Base-by-base conservation (phyloP, 2,797 vertebrate genomes). In the Apogon hyalosoma region DNA sequence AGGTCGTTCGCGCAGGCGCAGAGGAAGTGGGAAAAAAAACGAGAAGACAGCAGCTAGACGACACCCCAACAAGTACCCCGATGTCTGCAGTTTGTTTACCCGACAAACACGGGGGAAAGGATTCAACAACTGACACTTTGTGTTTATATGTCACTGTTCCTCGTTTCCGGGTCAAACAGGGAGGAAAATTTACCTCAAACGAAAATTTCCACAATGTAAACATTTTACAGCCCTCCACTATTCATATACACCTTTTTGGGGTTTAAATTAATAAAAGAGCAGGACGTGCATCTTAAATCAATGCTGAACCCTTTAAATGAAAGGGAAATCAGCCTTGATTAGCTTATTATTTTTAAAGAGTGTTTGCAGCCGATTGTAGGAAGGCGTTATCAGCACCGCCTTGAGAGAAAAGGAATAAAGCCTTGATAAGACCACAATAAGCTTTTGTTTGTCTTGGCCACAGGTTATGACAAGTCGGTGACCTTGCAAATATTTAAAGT, bases 121-220 rank as follows among this genome's bases (percentile, higher is more conserved):
- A 80, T 73, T 69, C 47, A 66, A 72, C 81, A 73, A 46, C 49
- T 58, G 69, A n/a, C 52, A 69, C 79, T 58, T 83, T 75, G 86
- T 87, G 79, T 85, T 86, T 83, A 56, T 80, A 51, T 46, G 48
- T 8, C 48, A 19, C 24, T 77, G 56, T 75, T 55, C 16, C 68
- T 36, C 48, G 48, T 62, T 84, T 87, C 77, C 74, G 75, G 66
- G 49, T 75, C 50, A 67, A 18, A 47, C 53, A 14, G 64, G 60
- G 21, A 21, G 46, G 62, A 55, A 57, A 53, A 66, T 54, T 82
- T 56, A 61, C 42, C 24, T 33, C 60, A 62, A 78, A 77, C 70
- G 16, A 55, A 73, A 76, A 75, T 74, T 68, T 84, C 61, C 57
- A 31, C 57, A 18, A 28, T 63, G 48, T 28, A 5, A 56, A 65